Evolutionary conservation across 2,113 vertebrate genomes (phyloP).

Genomic region (Ellobius talpinus): DNA sequence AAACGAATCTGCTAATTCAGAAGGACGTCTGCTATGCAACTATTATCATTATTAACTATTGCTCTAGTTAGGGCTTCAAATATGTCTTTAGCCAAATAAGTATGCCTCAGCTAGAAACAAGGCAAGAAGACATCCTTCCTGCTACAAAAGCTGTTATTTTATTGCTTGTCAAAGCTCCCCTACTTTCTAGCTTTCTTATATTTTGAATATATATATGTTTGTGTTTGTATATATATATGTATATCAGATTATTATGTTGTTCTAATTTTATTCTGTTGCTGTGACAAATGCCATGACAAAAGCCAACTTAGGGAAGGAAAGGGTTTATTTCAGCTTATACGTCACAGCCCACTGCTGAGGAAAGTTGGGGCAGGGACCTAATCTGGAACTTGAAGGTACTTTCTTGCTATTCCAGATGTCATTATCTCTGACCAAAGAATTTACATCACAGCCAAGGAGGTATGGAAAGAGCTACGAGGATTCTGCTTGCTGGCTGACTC

Average conservation of each 20-base stretch:
- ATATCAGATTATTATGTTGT: neutral
- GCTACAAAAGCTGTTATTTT: neutral
- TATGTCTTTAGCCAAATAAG: neutral
- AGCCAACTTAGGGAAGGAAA: neutral
- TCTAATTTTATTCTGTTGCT: neutral
- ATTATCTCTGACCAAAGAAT: neutral
- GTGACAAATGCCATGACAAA: neutral
- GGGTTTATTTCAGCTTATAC: neutral
- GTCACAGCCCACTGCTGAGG: neutral
- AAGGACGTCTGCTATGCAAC: neutral
- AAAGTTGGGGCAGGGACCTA: neutral
- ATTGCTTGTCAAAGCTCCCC: neutral
- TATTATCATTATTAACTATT: neutral
- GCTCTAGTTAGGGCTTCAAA: slow-evolving; percentile 18
- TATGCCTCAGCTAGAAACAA: neutral
- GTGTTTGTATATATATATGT: neutral
- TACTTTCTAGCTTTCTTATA: neutral
- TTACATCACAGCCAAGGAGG: neutral
- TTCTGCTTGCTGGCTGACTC: neutral
- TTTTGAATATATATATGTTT: neutral
- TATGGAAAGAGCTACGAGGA: neutral
- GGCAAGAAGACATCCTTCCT: neutral
- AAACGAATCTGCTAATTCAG: neutral
- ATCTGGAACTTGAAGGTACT: neutral
- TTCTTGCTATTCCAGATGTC: neutral